phyloP scores from a whole-genome alignment of 1,140 invertebrate species.

The Heliconius eleuchia region DNA sequence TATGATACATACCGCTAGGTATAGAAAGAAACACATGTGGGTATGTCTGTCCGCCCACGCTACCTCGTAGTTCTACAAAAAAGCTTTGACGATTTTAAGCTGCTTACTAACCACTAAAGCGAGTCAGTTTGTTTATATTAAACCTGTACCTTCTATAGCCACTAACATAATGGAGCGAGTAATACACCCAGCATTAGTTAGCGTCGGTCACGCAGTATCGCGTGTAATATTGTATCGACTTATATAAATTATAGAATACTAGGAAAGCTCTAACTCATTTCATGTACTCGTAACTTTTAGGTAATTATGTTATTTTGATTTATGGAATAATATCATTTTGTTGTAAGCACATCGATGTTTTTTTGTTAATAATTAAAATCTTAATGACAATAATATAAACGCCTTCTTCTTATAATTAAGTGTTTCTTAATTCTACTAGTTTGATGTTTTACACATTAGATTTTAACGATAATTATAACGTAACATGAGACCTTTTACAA shows the following conservation, averaged over 20 bases:
- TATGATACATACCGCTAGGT: background rate
- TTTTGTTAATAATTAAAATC: too few relatives aligned
- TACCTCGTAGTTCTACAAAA: conserved; percentile 2
- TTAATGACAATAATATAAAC: too few relatives aligned
- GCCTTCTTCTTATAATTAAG: too few relatives aligned
- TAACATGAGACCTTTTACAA: too few relatives aligned
- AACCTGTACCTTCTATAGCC: conserved; percentile 17
- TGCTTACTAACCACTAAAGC: conserved; percentile 30
- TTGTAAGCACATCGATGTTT: too few relatives aligned
- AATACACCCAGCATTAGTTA: conserved; percentile 32
- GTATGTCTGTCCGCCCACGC: background rate
- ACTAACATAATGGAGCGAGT: conserved; percentile 32
- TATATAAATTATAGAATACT: conserved; percentile 24
- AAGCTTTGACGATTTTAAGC: conserved; percentile 23
- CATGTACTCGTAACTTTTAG: background rate
- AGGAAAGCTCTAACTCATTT: conserved; percentile 13
- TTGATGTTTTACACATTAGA: too few relatives aligned
- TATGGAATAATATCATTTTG: too few relatives aligned
- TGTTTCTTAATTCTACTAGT: too few relatives aligned
- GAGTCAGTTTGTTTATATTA: conserved; percentile 25
- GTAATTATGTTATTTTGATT: background rate
- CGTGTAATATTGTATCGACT: conserved; percentile 26
- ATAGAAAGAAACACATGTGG: background rate
- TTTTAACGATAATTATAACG: too few relatives aligned
- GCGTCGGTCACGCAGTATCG: conserved; percentile 33